These are phyloP conservation scores for Acronicta aceris DNA, from an alignment of 2,888 invertebrate species.

Conservation along the genomic window DNA sequence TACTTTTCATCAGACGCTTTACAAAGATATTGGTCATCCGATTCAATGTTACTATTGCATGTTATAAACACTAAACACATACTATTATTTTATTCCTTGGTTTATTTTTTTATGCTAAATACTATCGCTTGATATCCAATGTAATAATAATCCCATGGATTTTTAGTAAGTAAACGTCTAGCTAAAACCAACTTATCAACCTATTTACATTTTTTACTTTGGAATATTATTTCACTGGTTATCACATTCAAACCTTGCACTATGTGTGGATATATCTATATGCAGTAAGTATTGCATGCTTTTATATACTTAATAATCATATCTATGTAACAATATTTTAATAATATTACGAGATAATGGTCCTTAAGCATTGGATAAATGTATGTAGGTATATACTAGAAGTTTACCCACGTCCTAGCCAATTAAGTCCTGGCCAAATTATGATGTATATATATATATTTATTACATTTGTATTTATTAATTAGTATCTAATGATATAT, in stretches of 20 bases:
- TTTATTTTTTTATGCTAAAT: slow-evolving; percentile 32
- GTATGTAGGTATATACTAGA: too few relatives aligned
- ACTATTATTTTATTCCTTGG: slow-evolving; percentile 46
- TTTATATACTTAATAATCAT: neutral
- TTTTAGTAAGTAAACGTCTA: too few relatives aligned
- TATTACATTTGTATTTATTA: too few relatives aligned
- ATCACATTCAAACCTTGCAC: slow-evolving; percentile 8
- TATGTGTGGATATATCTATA: slow-evolving; percentile 20
- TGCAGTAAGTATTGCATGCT: slow-evolving; percentile 39
- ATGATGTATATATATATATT: too few relatives aligned
- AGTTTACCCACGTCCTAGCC: too few relatives aligned
- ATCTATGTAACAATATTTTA: neutral
- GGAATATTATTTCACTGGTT: slow-evolving; percentile 31
- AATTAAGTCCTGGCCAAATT: too few relatives aligned
- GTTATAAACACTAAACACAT: slow-evolving; percentile 64
- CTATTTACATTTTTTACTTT: too few relatives aligned
- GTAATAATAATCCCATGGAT: slow-evolving; percentile 10
- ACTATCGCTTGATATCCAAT: slow-evolving; percentile 20
- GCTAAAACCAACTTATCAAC: too few relatives aligned
- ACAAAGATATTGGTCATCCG: slow-evolving; percentile 62
- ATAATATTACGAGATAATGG: too few relatives aligned
- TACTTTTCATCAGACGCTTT: slow-evolving; percentile 54
- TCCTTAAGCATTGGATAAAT: too few relatives aligned
- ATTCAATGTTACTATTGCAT: slow-evolving; percentile 57
- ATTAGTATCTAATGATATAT: too few relatives aligned